phyloP scores from a whole-genome alignment of 1,140 invertebrate species.

The Sitodiplosis mosellana region DNA sequence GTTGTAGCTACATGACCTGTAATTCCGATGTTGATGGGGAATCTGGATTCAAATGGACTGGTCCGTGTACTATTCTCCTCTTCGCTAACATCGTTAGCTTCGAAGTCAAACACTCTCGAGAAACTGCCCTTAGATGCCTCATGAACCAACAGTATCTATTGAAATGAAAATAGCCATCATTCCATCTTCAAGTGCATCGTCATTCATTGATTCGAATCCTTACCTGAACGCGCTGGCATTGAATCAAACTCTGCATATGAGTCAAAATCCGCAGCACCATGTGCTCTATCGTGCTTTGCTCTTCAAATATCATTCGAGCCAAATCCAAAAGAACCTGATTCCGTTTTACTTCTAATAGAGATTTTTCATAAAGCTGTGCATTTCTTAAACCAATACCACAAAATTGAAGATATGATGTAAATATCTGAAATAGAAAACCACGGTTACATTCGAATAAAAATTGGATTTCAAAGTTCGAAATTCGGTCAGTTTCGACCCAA shows the following conservation, averaged over 20 bases:
- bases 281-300: conserved; percentile 89
- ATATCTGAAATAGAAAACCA: conserved; percentile 42
- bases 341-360: conserved; percentile 81
- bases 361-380: conserved; percentile 85
- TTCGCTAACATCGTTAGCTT: conserved; percentile 55
- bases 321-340: conserved; percentile 89
- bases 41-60: conserved; percentile 75
- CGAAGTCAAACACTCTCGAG: conserved; percentile 79
- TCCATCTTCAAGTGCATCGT: not conserved
- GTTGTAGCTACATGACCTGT: conserved; percentile 92
- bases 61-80: conserved; percentile 59
- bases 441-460: not conserved
- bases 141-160: conserved; percentile 66
- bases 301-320: conserved; percentile 90
- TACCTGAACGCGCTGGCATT: conserved; percentile 83
- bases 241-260: conserved; percentile 83
- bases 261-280: conserved; percentile 87
- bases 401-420: conserved; percentile 84
- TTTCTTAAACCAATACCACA: conserved; percentile 89
- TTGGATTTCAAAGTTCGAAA: not conserved
- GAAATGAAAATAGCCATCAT: conserved; percentile 7
- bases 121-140: conserved; percentile 77
- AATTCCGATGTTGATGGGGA: conserved; percentile 92
- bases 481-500: not conserved
- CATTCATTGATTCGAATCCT: too few species aligned